Conservation (phyloP, 2,113 vertebrate species). For the Cacatua alba region DNA sequence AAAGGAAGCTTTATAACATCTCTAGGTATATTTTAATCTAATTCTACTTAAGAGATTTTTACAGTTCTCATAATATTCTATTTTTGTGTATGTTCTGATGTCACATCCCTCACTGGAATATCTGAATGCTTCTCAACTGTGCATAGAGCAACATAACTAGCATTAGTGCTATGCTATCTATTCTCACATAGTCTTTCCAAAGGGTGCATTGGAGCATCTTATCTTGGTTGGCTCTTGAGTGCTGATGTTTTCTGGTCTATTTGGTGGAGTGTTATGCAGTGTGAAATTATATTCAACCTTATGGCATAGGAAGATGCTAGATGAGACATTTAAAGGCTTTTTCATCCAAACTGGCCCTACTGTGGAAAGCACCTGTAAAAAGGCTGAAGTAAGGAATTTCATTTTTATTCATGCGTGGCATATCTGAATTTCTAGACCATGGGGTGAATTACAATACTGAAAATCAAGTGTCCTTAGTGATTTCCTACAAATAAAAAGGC, state of each 20-base stretch:
- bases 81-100: neutral
- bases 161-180: neutral
- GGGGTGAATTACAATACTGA: neutral
- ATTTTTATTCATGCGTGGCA: neutral
- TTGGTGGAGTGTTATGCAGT: neutral
- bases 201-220: neutral
- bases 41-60: neutral
- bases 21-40: neutral
- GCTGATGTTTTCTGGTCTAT: neutral
- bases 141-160: neutral
- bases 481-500: neutral
- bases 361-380: neutral
- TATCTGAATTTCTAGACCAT: neutral
- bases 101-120: neutral
- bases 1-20: neutral
- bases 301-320: neutral
- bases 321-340: neutral
- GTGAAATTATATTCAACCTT: neutral
- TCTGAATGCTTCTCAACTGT: neutral
- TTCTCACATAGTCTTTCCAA: fast-evolving
- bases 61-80: neutral
- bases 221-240: neutral
- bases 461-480: neutral
- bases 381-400: neutral
- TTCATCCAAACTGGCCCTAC: neutral